These are phyloP conservation scores for Synanthedon vespiformis DNA, from an alignment of 2,888 invertebrate genomes.

Conservation along the genomic window DNA sequence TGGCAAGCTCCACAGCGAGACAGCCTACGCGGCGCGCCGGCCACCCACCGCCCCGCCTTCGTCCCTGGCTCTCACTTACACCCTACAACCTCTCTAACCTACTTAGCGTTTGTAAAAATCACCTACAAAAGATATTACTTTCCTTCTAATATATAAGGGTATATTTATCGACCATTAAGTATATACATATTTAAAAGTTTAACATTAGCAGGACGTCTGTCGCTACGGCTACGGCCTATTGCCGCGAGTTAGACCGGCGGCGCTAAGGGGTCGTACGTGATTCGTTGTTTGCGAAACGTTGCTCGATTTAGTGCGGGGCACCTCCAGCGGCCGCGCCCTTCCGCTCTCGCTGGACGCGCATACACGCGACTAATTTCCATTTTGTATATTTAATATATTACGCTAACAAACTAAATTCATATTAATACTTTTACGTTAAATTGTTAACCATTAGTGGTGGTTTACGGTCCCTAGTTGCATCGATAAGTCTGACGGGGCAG, in stretches of 20 bases:
- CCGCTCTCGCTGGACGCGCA: conserved; percentile 8
- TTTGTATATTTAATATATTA: conserved; percentile 57
- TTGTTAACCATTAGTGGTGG: conserved; percentile 47
- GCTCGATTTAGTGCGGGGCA: conserved; percentile 29
- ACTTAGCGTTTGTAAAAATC: conserved; percentile 71
- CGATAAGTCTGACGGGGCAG: conserved; percentile 20
- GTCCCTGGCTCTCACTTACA: conserved; percentile 58
- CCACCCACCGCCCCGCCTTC: conserved; percentile 19
- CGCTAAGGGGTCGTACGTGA: conserved; percentile 64
- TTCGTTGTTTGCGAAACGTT: conserved; percentile 72
- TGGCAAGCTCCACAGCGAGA: conserved; percentile 60
- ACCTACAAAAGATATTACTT: conserved; percentile 72
- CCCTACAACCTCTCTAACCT: conserved; percentile 57
- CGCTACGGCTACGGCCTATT: conserved; percentile 54
- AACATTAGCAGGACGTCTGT: conserved; percentile 56
- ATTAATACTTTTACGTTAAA: conserved; percentile 63
- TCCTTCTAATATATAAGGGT: conserved; percentile 69
- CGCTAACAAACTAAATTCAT: conserved; percentile 65
- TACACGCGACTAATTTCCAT: conserved; percentile 36
- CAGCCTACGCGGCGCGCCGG: conserved; percentile 7
- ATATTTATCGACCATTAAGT: conserved; percentile 64
- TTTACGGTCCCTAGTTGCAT: conserved; percentile 57
- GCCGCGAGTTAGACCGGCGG: conserved; percentile 31
- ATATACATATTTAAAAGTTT: conserved; percentile 42
- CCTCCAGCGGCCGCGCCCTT: neutral